Evolutionary conservation across 2,888 invertebrate genomes (phyloP).

Genomic region (Hydrotaea cyrtoneurina): DNA sequence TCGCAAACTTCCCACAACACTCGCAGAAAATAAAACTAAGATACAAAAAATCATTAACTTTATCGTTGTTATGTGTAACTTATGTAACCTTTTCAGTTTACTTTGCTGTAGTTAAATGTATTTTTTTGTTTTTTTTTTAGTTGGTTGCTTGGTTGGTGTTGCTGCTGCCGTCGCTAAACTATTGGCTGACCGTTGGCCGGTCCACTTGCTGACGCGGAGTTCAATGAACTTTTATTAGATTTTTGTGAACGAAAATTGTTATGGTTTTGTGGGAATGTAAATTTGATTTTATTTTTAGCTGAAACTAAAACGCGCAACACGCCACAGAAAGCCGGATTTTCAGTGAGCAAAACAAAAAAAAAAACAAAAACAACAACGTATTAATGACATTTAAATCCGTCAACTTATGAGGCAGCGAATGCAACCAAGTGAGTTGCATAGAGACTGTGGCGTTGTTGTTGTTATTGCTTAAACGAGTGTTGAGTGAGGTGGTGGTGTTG

Average conservation of each 20-base stretch:
- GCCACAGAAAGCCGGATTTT: slow-evolving; percentile 59
- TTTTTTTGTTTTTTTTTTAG: not conserved
- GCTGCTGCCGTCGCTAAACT: not conserved
- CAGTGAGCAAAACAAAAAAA: slow-evolving; percentile 5
- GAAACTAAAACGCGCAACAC: slow-evolving; percentile 27
- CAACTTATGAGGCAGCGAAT: slow-evolving; percentile 39
- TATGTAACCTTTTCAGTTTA: slow-evolving; percentile 63
- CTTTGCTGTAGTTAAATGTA: not conserved
- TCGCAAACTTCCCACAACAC: slow-evolving; percentile 52
- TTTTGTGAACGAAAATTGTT: slow-evolving; percentile 40
- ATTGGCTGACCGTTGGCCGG: slow-evolving; percentile 35
- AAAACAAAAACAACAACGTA: slow-evolving; percentile 46
- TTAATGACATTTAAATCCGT: slow-evolving; percentile 64
- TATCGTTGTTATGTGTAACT: slow-evolving; percentile 51
- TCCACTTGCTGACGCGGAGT: slow-evolving; percentile 58
- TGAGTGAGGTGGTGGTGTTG: not conserved
- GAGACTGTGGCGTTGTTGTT: not conserved
- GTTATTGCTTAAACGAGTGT: slow-evolving; percentile 13
- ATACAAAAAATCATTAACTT: slow-evolving; percentile 44
- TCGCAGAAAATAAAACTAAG: slow-evolving; percentile 27
- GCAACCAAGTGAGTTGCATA: slow-evolving; percentile 37
- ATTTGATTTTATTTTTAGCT: slow-evolving; percentile 47
- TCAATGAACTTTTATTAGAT: slow-evolving; percentile 63
- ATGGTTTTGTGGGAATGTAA: slow-evolving; percentile 54
- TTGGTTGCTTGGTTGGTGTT: not conserved